Evolutionary conservation across 2,113 vertebrate species (phyloP).

Genomic region (Bubalus kerabau): DNA sequence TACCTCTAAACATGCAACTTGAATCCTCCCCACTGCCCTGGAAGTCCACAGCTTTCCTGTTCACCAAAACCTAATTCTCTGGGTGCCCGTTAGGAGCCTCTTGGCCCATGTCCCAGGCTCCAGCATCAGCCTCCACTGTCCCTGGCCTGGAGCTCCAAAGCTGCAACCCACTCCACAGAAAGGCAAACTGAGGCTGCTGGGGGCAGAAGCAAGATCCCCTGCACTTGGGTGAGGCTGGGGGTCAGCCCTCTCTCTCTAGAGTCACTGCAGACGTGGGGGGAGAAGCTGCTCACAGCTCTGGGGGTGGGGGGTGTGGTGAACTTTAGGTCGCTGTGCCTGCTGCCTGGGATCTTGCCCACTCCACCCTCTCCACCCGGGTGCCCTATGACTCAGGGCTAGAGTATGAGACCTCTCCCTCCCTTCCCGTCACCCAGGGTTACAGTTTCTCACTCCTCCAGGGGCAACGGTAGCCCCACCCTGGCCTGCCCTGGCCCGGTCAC

Average conservation of each 20-base stretch:
- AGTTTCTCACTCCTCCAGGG: not conserved
- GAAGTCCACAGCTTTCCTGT: not conserved
- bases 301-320: not conserved
- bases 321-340: not conserved
- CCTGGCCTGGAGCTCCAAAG: not conserved
- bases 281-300: not conserved
- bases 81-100: not conserved
- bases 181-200: not conserved
- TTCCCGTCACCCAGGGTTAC: constrained; percentile 14
- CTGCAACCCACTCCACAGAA: not conserved
- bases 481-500: not conserved
- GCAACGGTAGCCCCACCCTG: not conserved
- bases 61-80: not conserved
- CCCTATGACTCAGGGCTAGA: constrained; percentile 47
- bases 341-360: not conserved
- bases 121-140: not conserved
- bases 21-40: not conserved
- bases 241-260: not conserved
- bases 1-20: not conserved
- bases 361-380: not conserved
- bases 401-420: constrained; percentile 10
- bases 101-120: not conserved
- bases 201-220: not conserved
- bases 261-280: not conserved
- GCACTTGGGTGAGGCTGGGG: not conserved